These are phyloP conservation scores for Drosophila rubida DNA, from an alignment of 2,888 invertebrate species.

Conservation along the genomic window DNA sequence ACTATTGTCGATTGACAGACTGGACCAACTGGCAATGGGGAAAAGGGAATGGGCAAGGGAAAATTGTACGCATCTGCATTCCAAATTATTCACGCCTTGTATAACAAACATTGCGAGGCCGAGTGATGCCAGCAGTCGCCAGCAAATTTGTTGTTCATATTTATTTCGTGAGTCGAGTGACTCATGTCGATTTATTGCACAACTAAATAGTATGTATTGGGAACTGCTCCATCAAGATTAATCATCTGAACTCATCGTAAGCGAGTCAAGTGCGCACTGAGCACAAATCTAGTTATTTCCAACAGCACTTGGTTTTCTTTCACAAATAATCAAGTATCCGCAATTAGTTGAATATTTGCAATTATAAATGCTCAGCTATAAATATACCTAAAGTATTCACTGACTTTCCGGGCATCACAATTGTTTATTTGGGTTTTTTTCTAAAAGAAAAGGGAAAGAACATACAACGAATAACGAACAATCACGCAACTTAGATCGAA, in stretches of 20 bases:
- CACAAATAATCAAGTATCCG: neutral
- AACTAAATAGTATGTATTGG: conserved; percentile 6
- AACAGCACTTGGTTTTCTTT: neutral
- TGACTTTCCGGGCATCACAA: neutral
- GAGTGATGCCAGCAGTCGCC: neutral
- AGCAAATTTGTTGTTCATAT: neutral
- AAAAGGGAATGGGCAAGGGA: too few relatives aligned
- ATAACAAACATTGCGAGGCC: neutral
- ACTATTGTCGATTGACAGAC: neutral
- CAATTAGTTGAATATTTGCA: neutral
- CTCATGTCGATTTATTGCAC: conserved; percentile 13
- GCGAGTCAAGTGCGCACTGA: neutral
- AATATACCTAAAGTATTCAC: neutral
- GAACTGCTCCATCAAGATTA: neutral
- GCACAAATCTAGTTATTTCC: neutral
- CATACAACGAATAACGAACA: neutral
- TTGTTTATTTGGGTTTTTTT: neutral
- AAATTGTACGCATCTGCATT: neutral
- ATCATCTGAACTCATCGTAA: neutral
- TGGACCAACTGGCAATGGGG: neutral
- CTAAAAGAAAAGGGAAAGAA: neutral
- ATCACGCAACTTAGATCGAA: neutral
- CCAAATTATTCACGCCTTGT: neutral
- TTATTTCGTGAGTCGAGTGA: neutral
- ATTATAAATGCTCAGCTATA: neutral